phyloP scores from a whole-genome alignment of 2,113 vertebrate genomes.

The Platysteira castanea region DNA sequence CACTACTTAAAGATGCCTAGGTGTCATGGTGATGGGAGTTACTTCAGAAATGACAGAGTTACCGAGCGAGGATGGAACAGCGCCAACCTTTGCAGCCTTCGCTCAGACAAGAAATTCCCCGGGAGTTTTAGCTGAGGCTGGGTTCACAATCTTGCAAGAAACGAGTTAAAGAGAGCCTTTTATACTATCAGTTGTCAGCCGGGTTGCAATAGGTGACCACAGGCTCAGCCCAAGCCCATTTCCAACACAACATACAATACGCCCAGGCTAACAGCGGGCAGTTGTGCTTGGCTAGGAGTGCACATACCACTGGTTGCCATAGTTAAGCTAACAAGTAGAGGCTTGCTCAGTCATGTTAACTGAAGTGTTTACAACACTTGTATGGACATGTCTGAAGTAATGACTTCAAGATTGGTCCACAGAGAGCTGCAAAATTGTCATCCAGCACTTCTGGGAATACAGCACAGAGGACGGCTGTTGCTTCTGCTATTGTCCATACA shows the following conservation, averaged over 20 bases:
- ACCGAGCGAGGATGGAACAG: not conserved
- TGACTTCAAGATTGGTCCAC: not conserved
- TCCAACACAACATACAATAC: not conserved
- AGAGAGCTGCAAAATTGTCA: not conserved
- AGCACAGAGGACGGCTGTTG: not conserved
- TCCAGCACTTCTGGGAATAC: not conserved
- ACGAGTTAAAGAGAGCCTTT: not conserved
- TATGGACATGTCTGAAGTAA: not conserved
- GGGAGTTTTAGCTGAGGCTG: not conserved
- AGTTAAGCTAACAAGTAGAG: not conserved
- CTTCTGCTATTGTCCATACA: not conserved
- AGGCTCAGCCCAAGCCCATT: not conserved
- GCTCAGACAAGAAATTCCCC: not conserved
- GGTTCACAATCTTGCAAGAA: not conserved
- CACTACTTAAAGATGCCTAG: not conserved
- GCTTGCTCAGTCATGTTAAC: not conserved
- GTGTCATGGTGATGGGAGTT: not conserved
- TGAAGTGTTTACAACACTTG: not conserved
- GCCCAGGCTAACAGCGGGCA: not conserved
- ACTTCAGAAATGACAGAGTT: not conserved
- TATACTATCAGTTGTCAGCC: not conserved
- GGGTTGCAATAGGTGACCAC: not conserved
- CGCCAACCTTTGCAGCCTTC: not conserved
- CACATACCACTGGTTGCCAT: not conserved
- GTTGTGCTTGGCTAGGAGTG: not conserved